A percentile compares a stretch with the other conserved stretches of the same genome.
Evolutionary conservation across 2,888 invertebrate genomes (phyloP).

Genomic region (Tipula helvola): DNA sequence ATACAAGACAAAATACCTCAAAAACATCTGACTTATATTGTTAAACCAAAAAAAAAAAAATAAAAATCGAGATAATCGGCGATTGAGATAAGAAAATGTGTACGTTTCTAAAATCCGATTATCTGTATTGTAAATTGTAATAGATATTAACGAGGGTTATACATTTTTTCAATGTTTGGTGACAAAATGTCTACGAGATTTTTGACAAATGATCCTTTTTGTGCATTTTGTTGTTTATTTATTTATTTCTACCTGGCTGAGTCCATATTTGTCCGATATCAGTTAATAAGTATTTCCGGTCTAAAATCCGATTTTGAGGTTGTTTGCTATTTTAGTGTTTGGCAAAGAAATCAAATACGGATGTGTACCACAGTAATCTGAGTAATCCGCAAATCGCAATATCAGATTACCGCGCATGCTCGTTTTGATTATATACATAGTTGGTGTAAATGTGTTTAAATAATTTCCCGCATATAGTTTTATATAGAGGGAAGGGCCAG

Average conservation of each 20-base stretch:
- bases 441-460: not conserved
- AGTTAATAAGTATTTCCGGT: not conserved
- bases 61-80: not conserved
- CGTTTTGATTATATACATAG: not conserved
- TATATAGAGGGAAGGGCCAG: not conserved
- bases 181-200: not conserved
- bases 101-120: not conserved
- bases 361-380: not conserved
- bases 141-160: not conserved
- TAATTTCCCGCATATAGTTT: not conserved
- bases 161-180: not conserved
- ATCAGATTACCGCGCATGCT: not conserved
- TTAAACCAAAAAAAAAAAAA: not conserved
- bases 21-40: not conserved
- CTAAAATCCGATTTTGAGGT: not conserved
- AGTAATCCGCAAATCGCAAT: not conserved
- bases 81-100: not conserved
- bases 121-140: not conserved
- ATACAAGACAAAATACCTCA: not conserved
- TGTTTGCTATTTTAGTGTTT: not conserved
- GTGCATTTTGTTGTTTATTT: not conserved
- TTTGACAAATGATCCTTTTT: not conserved
- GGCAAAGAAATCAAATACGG: not conserved
- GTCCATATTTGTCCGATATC: not conserved
- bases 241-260: not conserved